Evolutionary conservation across 2,888 invertebrate genomes (phyloP), one percentile per base, ranked within the genome.

Genomic region (Celastrina argiolus): DNA sequence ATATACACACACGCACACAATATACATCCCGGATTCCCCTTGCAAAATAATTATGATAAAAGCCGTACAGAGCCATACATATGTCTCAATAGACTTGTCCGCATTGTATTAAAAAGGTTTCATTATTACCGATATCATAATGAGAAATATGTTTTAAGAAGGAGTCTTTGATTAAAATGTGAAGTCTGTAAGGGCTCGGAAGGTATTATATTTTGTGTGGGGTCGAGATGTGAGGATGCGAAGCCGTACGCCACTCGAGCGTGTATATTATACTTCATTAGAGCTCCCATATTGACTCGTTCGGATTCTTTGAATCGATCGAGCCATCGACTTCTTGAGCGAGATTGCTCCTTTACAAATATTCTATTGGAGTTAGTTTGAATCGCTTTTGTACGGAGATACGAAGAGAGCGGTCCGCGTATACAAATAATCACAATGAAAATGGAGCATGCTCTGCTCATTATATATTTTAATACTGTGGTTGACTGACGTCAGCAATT

Each of bases 261-360:
- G 80, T 79, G 76, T 78, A 78, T 75, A 74, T 72, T 71, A 73
- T 73, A 78, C 81, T 78, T 84, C 80, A 83, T 84, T 83, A 83
- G 70, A 72, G 69, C 70, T 67, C 59, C 64, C 69, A 56, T 67
- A 45, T 56, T 41, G 42, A 61, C 58, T 67, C 69, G 67, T 72
- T 71, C 22, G 68, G 69, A 34, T 22, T 59, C 59, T 59, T 61
- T 61, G 36, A 61, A 61, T 61, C 56, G 28, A 16, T 22, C 14
- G 56, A 36, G 56, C 22, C 10, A 59, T 61, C 61, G 61, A 39
- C 39, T 36, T 39, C 22, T 16, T 12, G 14, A 22, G 39, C 22
- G 61, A 61, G 61, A 61, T 61, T 61, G 61, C 61, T 36, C 36
- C 31, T 58, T 61, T 61, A 61, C 61, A 39, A 61, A 61, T 39